Base-by-base conservation (phyloP, 2,888 invertebrate species). In the Sturmia bella region DNA sequence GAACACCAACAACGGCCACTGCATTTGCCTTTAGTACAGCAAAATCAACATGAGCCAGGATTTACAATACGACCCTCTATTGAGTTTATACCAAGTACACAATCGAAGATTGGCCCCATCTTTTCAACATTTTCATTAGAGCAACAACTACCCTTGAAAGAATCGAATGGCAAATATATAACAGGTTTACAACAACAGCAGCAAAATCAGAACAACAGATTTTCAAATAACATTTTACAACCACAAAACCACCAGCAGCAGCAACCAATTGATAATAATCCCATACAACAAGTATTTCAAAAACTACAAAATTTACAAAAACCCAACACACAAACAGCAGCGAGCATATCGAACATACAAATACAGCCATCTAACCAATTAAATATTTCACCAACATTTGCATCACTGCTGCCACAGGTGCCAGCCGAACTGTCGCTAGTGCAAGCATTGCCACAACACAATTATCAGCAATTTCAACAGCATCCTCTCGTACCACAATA, bases 101-200 rank as follows among this genome's bases (percentile, higher is more conserved):
- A 86, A 50, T 87, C 86, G 37, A 90, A 88, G 61, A 13, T 69
- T 66, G 83, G 85, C 2, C 70, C 84, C 6, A 72, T 68, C 41
- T 84, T 83, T 85, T 87, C 86, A 64, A 86, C 88, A 85, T 90
- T 87, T 82, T 88, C 92, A 75, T 88, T 90, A 32, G 91, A 91
- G 85, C 93, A 93, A 85, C 93, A 93, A 86, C 89, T 93, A 79
- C 93, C 94, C 13, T 92, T 92, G 83, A 92, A 92, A 79, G 93
- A 93, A 84, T 92, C 93, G 32, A 92, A 92, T 21, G 93, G 93
- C 87, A 88, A 88, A 87, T 89, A 89, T 80, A 86, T 85, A 52
- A 83, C 83, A 75, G 84, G 86, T 76, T 74, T 79, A 1, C 77
- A 73, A 59, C 77, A 84, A 52, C 54, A 75, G 27, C 69, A 39